Percentiles rank a stretch among this genome's conserved stretches.
Evolutionary conservation across 2,888 invertebrate species (phyloP).

Genomic region (Steromphala cineraria): DNA sequence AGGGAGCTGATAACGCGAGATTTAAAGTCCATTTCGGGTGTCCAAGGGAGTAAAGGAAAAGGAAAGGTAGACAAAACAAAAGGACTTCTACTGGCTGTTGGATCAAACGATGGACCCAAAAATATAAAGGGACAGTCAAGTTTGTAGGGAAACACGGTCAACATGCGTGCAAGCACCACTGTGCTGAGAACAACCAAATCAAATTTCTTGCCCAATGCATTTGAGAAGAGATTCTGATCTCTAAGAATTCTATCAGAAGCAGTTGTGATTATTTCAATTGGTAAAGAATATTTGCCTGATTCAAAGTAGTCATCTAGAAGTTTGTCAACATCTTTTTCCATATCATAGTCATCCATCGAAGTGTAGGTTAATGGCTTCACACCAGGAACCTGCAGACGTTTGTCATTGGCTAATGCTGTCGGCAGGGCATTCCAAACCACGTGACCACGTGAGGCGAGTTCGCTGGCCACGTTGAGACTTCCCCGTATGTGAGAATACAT

Average conservation of each 20-base stretch:
- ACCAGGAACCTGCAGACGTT: background rate
- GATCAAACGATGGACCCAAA: background rate
- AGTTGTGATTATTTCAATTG: background rate
- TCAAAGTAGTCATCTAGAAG: background rate
- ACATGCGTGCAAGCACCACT: background rate
- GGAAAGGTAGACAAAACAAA: constrained; percentile 3
- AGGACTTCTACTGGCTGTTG: background rate
- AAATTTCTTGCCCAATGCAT: constrained; percentile 17
- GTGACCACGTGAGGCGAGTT: background rate
- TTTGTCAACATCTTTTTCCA: background rate
- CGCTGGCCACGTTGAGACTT: background rate
- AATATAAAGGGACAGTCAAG: constrained; percentile 31
- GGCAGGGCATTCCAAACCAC: background rate
- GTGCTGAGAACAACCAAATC: constrained; percentile 36
- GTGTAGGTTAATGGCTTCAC: background rate
- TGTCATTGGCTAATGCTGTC: background rate
- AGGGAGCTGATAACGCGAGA: background rate
- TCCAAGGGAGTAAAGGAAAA: background rate
- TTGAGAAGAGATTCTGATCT: background rate
- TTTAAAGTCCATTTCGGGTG: constrained; percentile 19
- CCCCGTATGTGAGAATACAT: background rate
- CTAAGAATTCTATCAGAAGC: background rate
- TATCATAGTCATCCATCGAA: background rate
- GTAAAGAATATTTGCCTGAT: background rate
- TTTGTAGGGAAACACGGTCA: constrained; percentile 27